A percentile compares a stretch with the other conserved stretches of the same genome.
These are phyloP conservation scores for Poecilia latipinna DNA, from an alignment of 2,113 vertebrate species.

Conservation along the genomic window DNA sequence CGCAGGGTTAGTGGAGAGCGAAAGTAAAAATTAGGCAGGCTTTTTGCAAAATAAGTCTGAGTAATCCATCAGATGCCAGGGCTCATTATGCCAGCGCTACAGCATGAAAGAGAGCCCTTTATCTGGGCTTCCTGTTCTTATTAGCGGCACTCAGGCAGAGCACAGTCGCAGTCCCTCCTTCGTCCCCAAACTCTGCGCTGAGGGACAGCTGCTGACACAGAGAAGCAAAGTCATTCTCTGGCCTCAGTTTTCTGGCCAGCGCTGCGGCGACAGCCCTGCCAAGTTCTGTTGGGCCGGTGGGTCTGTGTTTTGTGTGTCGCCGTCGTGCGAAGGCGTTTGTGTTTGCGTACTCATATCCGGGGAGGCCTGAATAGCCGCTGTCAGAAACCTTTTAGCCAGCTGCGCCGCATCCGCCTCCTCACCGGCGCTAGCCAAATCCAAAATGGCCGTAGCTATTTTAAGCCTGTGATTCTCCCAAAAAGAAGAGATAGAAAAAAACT, in stretches of 20 bases:
- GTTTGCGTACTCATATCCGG: constrained; percentile 29
- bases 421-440: constrained; percentile 36
- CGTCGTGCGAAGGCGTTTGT: constrained; percentile 12
- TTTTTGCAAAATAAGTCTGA: constrained; percentile 64
- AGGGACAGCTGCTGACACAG: constrained; percentile 43
- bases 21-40: constrained; percentile 63
- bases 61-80: constrained; percentile 75
- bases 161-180: constrained; percentile 35
- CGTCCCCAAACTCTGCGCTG: constrained; percentile 35
- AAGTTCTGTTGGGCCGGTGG: constrained; percentile 48
- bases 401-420: constrained; percentile 55
- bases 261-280: constrained; percentile 39
- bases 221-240: constrained; percentile 60
- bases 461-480: constrained; percentile 15
- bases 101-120: constrained; percentile 64
- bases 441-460: constrained; percentile 55
- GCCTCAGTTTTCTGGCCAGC: constrained; percentile 35
- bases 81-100: constrained; percentile 69
- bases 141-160: constrained; percentile 60
- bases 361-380: constrained; percentile 39
- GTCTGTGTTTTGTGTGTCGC: constrained; percentile 19
- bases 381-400: constrained; percentile 61
- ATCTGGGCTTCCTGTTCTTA: constrained; percentile 72
- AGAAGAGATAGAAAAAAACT: constrained; percentile 6
- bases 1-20: constrained; percentile 33